Evolutionary conservation across 2,797 vertebrate species (phyloP).

Genomic region (Myripristis murdjan): DNA sequence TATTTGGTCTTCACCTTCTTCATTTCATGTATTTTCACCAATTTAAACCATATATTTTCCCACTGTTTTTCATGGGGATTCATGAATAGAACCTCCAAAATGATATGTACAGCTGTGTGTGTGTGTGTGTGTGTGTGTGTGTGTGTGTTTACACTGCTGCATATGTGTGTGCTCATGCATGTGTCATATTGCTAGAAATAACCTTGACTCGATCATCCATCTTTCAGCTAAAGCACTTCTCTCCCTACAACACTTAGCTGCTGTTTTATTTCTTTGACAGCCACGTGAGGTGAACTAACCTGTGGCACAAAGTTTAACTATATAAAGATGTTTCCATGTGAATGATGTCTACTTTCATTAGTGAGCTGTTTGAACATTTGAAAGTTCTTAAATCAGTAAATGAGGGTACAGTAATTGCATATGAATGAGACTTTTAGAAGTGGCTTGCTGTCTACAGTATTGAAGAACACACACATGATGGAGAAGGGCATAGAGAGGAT

Average conservation of each 20-base stretch:
- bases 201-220: background rate
- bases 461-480: background rate
- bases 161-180: background rate
- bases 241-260: background rate
- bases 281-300: background rate
- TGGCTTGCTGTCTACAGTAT: slow-evolving; percentile 5
- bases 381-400: slow-evolving; percentile 7
- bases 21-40: too few species aligned
- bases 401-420: background rate
- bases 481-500: slow-evolving; percentile 7
- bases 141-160: background rate
- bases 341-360: slow-evolving; percentile 18
- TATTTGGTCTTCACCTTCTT: too few species aligned
- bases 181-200: background rate
- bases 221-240: background rate
- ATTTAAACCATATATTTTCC: too few species aligned
- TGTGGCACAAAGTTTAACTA: background rate
- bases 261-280: background rate
- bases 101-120: background rate
- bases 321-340: slow-evolving; percentile 13
- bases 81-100: background rate
- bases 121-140: slow-evolving; percentile 1
- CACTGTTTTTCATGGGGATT: too few species aligned
- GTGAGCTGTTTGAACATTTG: slow-evolving; percentile 16
- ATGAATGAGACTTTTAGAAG: slow-evolving; percentile 25